Base-by-base conservation (phyloP, 2,888 invertebrate species). In the Chalcosyrphus nemorum region DNA sequence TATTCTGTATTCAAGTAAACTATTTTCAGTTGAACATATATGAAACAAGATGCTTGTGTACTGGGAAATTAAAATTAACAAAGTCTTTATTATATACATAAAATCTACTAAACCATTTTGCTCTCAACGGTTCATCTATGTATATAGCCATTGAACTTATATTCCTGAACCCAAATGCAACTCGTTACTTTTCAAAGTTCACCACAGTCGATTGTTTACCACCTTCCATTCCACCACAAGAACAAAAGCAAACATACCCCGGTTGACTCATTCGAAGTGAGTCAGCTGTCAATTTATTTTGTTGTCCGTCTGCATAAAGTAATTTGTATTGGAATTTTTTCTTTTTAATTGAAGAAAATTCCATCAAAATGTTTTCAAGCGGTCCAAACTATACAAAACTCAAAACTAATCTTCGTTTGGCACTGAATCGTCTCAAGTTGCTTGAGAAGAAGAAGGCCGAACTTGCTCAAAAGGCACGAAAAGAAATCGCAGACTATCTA, bases 381-480 rank as follows among this genome's bases (percentile, higher is more conserved):
- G 95, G 96, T 54, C 96, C 98, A 1, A 99, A 98, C 92, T 99
- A 99, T 89, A 95, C 95, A 1, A 99, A 99, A 92, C 92, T 99
- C 65, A 99, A 99, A 93, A 99, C 99, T 7, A 97, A 99, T 92
- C 92, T 99, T 77, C 94, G 99, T 86, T 93, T 99, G 87, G 95
- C 97, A 6, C 95, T 98, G 88, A 98, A 98, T 91, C 95, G 99
- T 52, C 93, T 99, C 41, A 99, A 99, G 92, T 92, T 99, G 70
- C 90, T 99, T 87, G 98, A 98, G 90, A 99, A 99, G 92, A 99
- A 99, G 93, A 99, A 99, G 93, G 96, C 98, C 0, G 99, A 99
- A 92, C 92, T 99, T 88, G 96, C 99, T 1, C 96, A 97, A 90
- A 99, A 99, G 92, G 96, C 99, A 0, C 88, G 91, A 0, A 97